Evolutionary conservation across 2,888 invertebrate genomes (phyloP), one percentile per base, ranked within the genome.

Genomic region (Phrixothrix hirtus): DNA sequence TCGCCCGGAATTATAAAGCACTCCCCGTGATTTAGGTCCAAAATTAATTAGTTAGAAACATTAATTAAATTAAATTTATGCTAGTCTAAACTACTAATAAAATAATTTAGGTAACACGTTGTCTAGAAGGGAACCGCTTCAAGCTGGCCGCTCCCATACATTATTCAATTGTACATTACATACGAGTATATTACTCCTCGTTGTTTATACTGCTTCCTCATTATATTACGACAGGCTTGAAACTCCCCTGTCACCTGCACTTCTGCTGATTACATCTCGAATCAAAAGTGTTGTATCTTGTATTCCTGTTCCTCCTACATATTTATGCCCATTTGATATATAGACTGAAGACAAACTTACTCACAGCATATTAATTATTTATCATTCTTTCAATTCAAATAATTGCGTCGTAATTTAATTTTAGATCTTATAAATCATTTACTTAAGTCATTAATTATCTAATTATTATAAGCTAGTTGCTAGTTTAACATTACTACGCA

Each of bases 141-240:
- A 41, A 50, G 42, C 50, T 41, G 43, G 57, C 57, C 57, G 57
- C 59, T 55, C 52, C 55, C 55, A 61, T 60, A 49, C 57, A 61
- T 61, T 61, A 61, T 61, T 59, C 59, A 59, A 61, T 61, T 58
- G 55, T 48, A 50, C 54, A 59, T 59, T 59, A 54, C 52, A 58
- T 53, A 51, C n/a, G n/a, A n/a, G n/a, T 51, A 52, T 57, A 49
- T 46, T 48, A 37, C 47, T 53, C 30, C 32, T 48, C 55, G 48
- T 59, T 59, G 58, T 58, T 61, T 61, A 58, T 61, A 53, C 57
- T 53, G 58, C 55, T 53, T 39, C 47, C 60, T 62, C 59, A 60
- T 61, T 59, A 59, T 57, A 55, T 59, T 61, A 59, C 53, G 55
- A 37, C 44, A 38, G 45, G 31, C 37, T 34, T 25, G 32, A 29